These are phyloP conservation scores for Hirudinaria manillensis DNA, from an alignment of 2,888 invertebrate species.

Conservation along the genomic window DNA sequence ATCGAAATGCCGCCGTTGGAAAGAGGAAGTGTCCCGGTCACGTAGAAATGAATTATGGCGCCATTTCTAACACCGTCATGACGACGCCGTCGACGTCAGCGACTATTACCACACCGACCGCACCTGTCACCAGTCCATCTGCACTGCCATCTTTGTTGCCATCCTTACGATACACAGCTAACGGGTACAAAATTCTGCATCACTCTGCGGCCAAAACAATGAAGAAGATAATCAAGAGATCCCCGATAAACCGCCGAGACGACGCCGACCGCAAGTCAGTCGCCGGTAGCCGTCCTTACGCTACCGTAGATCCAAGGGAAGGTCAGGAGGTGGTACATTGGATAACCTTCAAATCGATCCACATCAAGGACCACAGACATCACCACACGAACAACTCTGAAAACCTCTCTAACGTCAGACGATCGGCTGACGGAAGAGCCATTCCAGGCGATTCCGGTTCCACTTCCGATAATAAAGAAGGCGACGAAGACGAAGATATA, in stretches of 20 bases:
- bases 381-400: slow-evolving; percentile 7
- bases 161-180: neutral
- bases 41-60: too few species aligned
- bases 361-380: slow-evolving; percentile 4
- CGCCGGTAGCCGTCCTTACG: neutral
- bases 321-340: slow-evolving; percentile 9
- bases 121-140: neutral
- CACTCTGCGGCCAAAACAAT: neutral
- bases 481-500: neutral
- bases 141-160: neutral
- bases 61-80: too few species aligned
- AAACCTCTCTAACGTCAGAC: neutral
- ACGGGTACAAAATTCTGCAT: neutral
- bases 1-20: neutral
- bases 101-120: neutral
- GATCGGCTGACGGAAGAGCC: neutral
- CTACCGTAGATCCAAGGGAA: neutral
- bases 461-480: neutral
- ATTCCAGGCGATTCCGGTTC: neutral
- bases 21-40: too few species aligned
- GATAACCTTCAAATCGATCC: slow-evolving; percentile 4
- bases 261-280: too few species aligned
- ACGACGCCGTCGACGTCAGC: neutral
- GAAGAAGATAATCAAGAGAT: neutral
- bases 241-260: too few species aligned